Percentiles rank a stretch among this genome's conserved stretches.
Conservation (phyloP, 1,140 invertebrate species). For the Zaprionus taronus region DNA sequence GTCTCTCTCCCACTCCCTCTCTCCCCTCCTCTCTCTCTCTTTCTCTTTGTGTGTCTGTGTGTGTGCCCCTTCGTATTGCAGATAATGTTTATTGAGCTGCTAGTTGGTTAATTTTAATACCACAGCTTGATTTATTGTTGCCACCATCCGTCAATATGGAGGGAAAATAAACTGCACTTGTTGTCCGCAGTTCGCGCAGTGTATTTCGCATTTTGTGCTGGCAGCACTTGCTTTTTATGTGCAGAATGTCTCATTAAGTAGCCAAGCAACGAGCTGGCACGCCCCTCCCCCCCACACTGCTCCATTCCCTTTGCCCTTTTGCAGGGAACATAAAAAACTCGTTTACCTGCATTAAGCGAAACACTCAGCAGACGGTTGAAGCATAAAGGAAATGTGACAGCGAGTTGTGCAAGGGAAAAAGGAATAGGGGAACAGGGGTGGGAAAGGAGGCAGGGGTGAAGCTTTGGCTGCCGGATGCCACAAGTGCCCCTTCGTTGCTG, state of each 20-base stretch:
- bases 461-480: constrained; percentile 65
- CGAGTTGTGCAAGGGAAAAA: background rate
- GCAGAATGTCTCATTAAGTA: constrained; percentile 70
- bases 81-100: constrained; percentile 81
- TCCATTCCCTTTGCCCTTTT: too few species aligned
- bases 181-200: constrained; percentile 15
- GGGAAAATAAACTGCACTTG: constrained; percentile 75
- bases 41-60: background rate
- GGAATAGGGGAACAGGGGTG: background rate
- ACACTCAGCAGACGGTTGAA: constrained; percentile 73
- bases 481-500: constrained; percentile 61
- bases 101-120: constrained; percentile 81
- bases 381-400: constrained; percentile 81
- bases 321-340: constrained; percentile 74
- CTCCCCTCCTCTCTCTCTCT: background rate
- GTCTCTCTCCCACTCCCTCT: background rate
- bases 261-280: constrained; percentile 33
- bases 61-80: constrained; percentile 28
- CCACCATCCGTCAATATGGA: constrained; percentile 54
- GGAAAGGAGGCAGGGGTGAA: background rate
- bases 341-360: constrained; percentile 81
- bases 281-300: background rate
- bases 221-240: constrained; percentile 58
- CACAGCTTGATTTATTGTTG: constrained; percentile 72
- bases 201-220: constrained; percentile 7